phyloP scores from a whole-genome alignment of 2,797 vertebrate species.

The Aeoliscus strigatus region DNA sequence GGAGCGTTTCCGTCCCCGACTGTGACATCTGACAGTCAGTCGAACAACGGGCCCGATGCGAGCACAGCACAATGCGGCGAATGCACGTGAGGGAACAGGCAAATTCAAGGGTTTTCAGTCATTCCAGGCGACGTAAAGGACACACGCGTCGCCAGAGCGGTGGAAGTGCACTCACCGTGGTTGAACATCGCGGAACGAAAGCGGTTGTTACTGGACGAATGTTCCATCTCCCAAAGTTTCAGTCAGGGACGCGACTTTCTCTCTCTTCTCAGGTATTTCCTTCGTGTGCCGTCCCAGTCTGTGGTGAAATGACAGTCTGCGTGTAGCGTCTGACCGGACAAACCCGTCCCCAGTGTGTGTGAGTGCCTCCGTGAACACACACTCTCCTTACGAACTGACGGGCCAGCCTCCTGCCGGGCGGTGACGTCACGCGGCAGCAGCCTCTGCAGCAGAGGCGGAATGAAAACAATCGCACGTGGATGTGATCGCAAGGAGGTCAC shows the following conservation, averaged over 20 bases:
- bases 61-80: neutral
- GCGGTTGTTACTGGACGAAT: slow-evolving; percentile 67
- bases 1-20: neutral
- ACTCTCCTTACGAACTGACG: slow-evolving; percentile 2
- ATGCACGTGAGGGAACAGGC: no score
- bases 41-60: neutral
- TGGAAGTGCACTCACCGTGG: slow-evolving; percentile 69
- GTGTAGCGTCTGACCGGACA: no score
- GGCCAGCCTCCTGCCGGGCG: slow-evolving; percentile 23
- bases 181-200: slow-evolving; percentile 70
- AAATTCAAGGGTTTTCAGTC: no score
- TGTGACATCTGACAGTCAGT: neutral
- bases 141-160: neutral
- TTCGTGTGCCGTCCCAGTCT: no score
- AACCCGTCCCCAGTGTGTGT: neutral
- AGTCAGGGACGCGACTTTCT: neutral
- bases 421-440: slow-evolving; percentile 65
- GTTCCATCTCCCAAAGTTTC: no score
- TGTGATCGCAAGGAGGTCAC: slow-evolving; percentile 34
- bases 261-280: no score
- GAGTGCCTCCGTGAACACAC: neutral
- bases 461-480: slow-evolving; percentile 82
- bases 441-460: slow-evolving; percentile 53
- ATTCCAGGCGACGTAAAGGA: no score
- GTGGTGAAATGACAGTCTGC: no score